Evolutionary conservation across 2,113 vertebrate species (phyloP), one percentile per base, ranked within the genome.

Genomic region (Toxotes chatareus): DNA sequence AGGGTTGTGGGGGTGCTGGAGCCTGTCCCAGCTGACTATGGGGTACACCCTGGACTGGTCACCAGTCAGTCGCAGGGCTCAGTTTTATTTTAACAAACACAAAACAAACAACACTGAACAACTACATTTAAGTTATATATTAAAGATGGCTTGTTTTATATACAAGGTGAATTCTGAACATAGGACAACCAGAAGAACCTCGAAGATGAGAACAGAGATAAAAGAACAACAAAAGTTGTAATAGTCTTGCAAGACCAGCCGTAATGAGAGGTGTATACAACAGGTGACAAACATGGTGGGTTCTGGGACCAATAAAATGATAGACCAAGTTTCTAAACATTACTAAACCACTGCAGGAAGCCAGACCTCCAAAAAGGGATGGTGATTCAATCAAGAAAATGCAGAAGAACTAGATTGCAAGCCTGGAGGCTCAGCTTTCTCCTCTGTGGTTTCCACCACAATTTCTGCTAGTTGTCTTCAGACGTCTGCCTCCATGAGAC

Each of bases 51-150:
- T 27, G 27, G 27, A 27, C 27, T 27, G 27, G 27, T 27, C 27
- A 27, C 27, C 27, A 27, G 27, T 27, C 27, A 27, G 27, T 27
- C 1, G 27, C 27, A 27, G 27, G 27, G 27, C 27, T 27, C 19
- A 68, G 55, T 88, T 92, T 91, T 89, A 91, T 82, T 88, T 84
- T 84, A 88, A 91, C 66, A 88, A 86, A 91, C 61, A 80, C 11
- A 53, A 69, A 84, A 67, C 56, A 82, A 74, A 82, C 56, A 81
- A 74, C 56, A 84, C 11, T n/a, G 34, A 56, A 80, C 34, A 89
- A 57, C 80, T 88, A 87, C 47, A 81, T 81, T 80, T 71, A 84
- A 90, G 32, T 83, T 86, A 88, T 85, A 83, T 83, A 90, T 84
- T 87, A 86, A 88, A 72, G 75, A 63, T 61, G 40, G 70, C 63